Base-by-base conservation (phyloP, 2,888 invertebrate species). In the Adelphocoris suturalis region DNA sequence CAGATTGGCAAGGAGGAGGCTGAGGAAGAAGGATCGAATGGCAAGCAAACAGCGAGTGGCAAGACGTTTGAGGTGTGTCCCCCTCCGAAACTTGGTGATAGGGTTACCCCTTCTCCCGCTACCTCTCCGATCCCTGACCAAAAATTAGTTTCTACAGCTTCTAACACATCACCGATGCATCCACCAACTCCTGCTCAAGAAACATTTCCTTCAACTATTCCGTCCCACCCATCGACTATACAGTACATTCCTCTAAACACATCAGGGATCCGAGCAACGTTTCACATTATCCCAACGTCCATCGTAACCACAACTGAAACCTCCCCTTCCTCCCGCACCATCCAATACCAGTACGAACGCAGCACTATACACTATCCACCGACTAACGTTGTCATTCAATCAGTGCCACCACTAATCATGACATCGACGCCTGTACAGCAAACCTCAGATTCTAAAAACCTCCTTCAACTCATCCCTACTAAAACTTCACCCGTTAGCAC, bases 121-220 rank as follows among this genome's bases (percentile, higher is more conserved):
- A 86, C 88, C 28, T 55, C 88, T 68, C 88, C 88, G n/a, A 48
- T 47, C 75, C 89, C 91, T 19, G 89, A 61, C 37, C 91, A 90
- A 84, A 91, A 91, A 86, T 90, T 91, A 89, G 90, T 91, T 12
- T 91, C 91, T 47, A 91, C 91, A 57, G 91, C 91, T 86, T 91
- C 91, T 57, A 91, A 91, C 89, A 91, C 92, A 47, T 91, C 92
- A 81, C 86, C 86, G 87, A 87, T 89, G 87, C 91, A 90, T 55
- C 88, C 91, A 37, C 37, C 37, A 75, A 78, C 90, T 28, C 78
- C 86, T 19, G 81, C 87, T 46, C 90, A 86, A 86, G 89, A 90
- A 80, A 93, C 93, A 92, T 92, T 93, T 92, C 92, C 92, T 91
- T 91, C 92, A 92, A 91, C 92, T 91, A 90, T 91, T 76, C 92